Percentiles rank a stretch among this genome's conserved stretches.
Conservation (phyloP, 2,888 invertebrate species). For the Idaea biselata region DNA sequence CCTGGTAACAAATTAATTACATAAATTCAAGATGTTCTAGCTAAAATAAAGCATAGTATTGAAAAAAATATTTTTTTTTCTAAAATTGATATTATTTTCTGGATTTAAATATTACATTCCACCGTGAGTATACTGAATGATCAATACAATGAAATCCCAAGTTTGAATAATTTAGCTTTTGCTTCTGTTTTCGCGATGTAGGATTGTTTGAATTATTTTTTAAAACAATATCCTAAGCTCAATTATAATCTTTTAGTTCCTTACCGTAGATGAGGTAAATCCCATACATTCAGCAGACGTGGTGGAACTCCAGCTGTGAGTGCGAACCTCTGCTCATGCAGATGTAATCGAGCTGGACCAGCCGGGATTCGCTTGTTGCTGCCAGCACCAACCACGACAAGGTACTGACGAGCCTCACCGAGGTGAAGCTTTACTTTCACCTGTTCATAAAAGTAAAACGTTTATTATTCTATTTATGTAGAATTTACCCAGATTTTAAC, state of each 20-base stretch:
- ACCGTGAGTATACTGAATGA: too few relatives aligned
- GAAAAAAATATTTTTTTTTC: not conserved
- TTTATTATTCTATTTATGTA: not conserved
- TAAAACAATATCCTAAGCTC: too few relatives aligned
- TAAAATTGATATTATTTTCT: too few relatives aligned
- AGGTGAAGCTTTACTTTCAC: constrained; percentile 60
- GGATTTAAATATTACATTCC: too few relatives aligned
- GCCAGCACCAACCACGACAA: constrained; percentile 51
- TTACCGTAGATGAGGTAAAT: constrained; percentile 83
- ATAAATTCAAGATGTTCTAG: not conserved
- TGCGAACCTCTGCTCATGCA: constrained; percentile 89
- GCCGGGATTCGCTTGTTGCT: constrained; percentile 80
- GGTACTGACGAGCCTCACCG: constrained; percentile 57
- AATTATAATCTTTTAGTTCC: too few relatives aligned
- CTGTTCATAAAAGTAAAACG: constrained; percentile 28
- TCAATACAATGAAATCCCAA: too few relatives aligned
- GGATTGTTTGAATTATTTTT: too few relatives aligned
- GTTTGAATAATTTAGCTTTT: too few relatives aligned
- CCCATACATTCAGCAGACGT: constrained; percentile 86
- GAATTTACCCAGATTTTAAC: not conserved
- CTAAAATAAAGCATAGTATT: not conserved
- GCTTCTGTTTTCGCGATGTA: too few relatives aligned
- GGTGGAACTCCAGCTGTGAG: constrained; percentile 91
- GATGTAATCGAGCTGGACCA: constrained; percentile 90
- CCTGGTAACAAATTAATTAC: constrained; percentile 57